Base-by-base conservation (phyloP, 2,888 invertebrate genomes). In the Pristionchus maxplancki region DNA sequence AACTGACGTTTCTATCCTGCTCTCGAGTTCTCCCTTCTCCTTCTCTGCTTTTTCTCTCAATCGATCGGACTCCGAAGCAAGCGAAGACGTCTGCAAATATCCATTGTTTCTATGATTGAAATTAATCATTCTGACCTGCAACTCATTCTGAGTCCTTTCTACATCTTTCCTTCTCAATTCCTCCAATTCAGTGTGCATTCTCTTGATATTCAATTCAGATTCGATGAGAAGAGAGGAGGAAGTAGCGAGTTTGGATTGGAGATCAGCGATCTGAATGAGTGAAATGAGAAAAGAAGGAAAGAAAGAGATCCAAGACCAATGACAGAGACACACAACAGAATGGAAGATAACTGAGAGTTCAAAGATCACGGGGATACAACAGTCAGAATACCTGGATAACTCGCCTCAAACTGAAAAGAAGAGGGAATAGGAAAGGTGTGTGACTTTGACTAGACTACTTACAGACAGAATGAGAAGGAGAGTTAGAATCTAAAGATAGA, bases 321-420 rank as follows among this genome's bases (percentile, higher is more conserved):
- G 50, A 81, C 81, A 81, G 50, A 48, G 13, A 28, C 81, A 48
- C 48, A 81, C 28, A 81, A 50, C 81, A 17, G 31, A 81, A 50
- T 5, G 81, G n/a, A n/a, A n/a, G n/a, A n/a, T n/a, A 81, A 28
- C 34, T 24, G 20, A 81, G 37, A 81, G 81, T 50, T 81, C 81
- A 81, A 81, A 81, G 81, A 48, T 50, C 81, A 81, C 8, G 78
- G 31, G 31, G 71, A 24, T n/a, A 78, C 81, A 40, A 81, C 81
- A 81, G 81, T 44, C 40, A 81, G n/a, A 50, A 81, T 81, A 81
- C 81, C 81, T 81, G 81, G 50, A 28, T 28, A 48, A 81, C 81
- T 81, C 37, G 81, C 81, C 81, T 81, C 81, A 81, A 81, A 81
- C 81, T 81, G 81, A 48, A 81, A 81, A 31, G 34, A 48, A 11